Evolutionary conservation across 2,888 invertebrate genomes (phyloP), one percentile per base, ranked within the genome.

Genomic region (Acanthococcus lagerstroemiae): DNA sequence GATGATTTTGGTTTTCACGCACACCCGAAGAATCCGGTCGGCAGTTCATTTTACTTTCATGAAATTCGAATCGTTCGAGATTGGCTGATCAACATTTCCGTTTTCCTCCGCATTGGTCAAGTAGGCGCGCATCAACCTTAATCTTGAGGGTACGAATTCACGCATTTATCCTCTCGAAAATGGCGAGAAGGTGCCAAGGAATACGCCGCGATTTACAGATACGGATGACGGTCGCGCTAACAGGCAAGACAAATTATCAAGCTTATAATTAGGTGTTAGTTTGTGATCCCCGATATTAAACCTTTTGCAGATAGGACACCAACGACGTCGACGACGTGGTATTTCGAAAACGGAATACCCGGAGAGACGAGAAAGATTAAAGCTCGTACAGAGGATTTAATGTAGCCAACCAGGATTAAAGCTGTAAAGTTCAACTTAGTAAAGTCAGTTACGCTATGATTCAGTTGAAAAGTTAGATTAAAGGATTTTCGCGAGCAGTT

Each of bases 381-480:
- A 61, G 37, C 52, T 19, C 50, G 26, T 50, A 30, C 15, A 52
- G 12, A 30, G 61, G 61, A 61, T 61, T 50, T 30, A 61, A 61
- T 52, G 52, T 61, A 25, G 30, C 30, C 48, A 27, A 48, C 61
- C 27, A 52, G 52, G 61, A 61, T 61, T 61, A 61, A 48, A 61
- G 30, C 24, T 50, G 48, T 61, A 61, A 61, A 61, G 61, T 61
- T 48, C 61, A 61, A 61, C 61, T 52, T 12, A n/a, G 37, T 37
- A 4, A 22, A 48, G 61, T 52, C 30, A 52, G 61, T 19, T 26
- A 25, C 19, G 44, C 27, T 61, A 17, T 27, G 61, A 61, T 30
- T 61, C 48, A 48, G 61, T 30, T 61, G 61, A 61, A 48, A 61
- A 48, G 61, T 27, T 25, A 48, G 61, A 61, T 61, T 61, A 52